Evolutionary conservation across 2,888 invertebrate genomes (phyloP).

Genomic region (Chloroclystis v-ata): DNA sequence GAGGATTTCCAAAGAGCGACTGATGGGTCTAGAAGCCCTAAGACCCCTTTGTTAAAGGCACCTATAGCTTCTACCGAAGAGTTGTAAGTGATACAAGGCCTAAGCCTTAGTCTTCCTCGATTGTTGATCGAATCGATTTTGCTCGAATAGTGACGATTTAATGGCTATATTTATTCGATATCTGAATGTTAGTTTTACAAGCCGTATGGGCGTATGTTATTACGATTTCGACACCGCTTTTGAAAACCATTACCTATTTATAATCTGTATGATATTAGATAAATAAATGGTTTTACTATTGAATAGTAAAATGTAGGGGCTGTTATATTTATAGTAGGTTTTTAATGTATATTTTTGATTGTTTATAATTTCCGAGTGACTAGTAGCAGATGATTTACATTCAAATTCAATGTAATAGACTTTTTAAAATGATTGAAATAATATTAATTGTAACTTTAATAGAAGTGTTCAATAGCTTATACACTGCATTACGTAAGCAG

Average conservation of each 20-base stretch:
- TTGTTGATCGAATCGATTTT: slow-evolving; percentile 21
- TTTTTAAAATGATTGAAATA: too few species aligned
- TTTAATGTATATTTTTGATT: slow-evolving; percentile 72
- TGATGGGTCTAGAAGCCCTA: slow-evolving; percentile 67
- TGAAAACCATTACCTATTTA: slow-evolving; percentile 58
- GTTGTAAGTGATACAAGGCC: slow-evolving; percentile 54
- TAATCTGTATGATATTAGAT: slow-evolving; percentile 54
- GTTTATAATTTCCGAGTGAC: slow-evolving; percentile 38
- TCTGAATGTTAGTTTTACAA: slow-evolving; percentile 35
- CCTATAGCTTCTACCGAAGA: slow-evolving; percentile 76
- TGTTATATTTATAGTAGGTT: slow-evolving; percentile 71
- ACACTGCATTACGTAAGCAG: slow-evolving; percentile 15
- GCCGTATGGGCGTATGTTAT: slow-evolving; percentile 32
- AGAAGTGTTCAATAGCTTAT: slow-evolving; percentile 17
- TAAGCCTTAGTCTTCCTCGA: slow-evolving; percentile 26
- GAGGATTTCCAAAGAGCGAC: slow-evolving; percentile 76
- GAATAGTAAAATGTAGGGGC: slow-evolving; percentile 74
- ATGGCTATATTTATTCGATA: slow-evolving; percentile 30
- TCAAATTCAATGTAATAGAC: too few species aligned
- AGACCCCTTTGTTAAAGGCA: slow-evolving; percentile 69
- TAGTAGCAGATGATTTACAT: background rate
- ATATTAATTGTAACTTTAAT: slow-evolving; percentile 5
- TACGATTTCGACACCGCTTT: slow-evolving; percentile 66
- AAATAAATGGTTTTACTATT: slow-evolving; percentile 66
- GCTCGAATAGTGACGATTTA: slow-evolving; percentile 44